A percentile compares a stretch with the other conserved stretches of the same genome.
phyloP scores from a whole-genome alignment of 1,140 invertebrate species.

The Planococcus citri region DNA sequence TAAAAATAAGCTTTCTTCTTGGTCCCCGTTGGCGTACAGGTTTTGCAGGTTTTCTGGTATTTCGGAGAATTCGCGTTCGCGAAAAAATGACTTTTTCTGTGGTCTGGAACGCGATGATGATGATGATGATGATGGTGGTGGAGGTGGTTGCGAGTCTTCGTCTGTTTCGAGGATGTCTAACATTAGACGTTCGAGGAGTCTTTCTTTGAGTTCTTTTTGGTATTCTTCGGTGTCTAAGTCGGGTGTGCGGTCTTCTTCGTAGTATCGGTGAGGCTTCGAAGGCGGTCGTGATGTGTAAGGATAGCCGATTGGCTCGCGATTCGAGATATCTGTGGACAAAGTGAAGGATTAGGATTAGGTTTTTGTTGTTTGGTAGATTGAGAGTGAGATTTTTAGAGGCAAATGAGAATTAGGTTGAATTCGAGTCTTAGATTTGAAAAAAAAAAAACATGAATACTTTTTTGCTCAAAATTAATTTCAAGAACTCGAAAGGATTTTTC shows the following conservation, averaged over 20 bases:
- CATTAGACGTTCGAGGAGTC: conserved; percentile 1
- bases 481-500: too few species aligned
- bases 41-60: conserved; percentile 24
- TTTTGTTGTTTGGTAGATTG: too few species aligned
- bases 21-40: conserved; percentile 1
- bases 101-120: background rate
- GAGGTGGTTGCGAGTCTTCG: background rate
- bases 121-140: too few species aligned
- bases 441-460: too few species aligned
- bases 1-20: conserved; percentile 21
- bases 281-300: background rate
- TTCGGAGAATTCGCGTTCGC: conserved; percentile 26
- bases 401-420: too few species aligned
- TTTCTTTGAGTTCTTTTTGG: background rate
- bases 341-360: too few species aligned
- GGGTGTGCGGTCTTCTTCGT: background rate
- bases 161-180: background rate
- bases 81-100: conserved; percentile 27
- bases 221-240: conserved; percentile 10
- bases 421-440: too few species aligned
- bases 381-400: too few species aligned
- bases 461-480: too few species aligned
- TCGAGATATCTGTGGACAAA: background rate
- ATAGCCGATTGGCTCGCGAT: background rate
- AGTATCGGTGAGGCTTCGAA: background rate